Evolutionary conservation across 2,797 vertebrate species (phyloP).

Genomic region (Decapterus maruadsi): DNA sequence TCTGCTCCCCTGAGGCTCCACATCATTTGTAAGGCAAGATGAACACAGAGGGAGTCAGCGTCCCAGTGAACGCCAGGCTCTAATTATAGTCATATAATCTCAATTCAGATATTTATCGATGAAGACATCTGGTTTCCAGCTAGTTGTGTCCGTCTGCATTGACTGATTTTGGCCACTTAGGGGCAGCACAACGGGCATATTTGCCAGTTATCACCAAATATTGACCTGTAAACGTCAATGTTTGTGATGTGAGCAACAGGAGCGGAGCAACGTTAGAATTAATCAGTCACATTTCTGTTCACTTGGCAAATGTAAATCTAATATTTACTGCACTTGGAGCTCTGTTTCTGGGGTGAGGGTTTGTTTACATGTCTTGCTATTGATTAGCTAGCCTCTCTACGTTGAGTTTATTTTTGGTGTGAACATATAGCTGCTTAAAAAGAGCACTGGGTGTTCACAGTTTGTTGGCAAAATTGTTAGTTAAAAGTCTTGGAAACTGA

Average conservation of each 20-base stretch:
- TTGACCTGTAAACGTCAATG: too few relatives aligned
- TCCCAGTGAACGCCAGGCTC: too few relatives aligned
- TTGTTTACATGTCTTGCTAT: not conserved
- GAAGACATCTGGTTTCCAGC: not conserved
- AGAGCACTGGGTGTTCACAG: not conserved
- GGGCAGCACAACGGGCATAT: not conserved
- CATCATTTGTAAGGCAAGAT: constrained; percentile 14
- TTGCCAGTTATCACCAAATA: not conserved
- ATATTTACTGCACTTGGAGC: not conserved
- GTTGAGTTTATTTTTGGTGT: not conserved
- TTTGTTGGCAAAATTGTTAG: not conserved
- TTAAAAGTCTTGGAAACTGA: not conserved
- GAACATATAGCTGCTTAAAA: not conserved
- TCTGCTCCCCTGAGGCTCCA: not conserved
- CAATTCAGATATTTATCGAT: not conserved
- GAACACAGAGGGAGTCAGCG: not conserved
- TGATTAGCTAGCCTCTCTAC: not conserved
- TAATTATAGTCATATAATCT: not conserved
- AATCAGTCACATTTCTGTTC: not conserved
- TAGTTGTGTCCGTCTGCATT: not conserved
- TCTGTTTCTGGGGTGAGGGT: not conserved
- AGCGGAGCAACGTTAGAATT: too few relatives aligned
- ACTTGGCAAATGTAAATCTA: not conserved
- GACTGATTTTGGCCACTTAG: not conserved
- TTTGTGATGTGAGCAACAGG: too few relatives aligned